phyloP scores from a whole-genome alignment of 2,113 vertebrate species.

The Ginglymostoma cirratum region DNA sequence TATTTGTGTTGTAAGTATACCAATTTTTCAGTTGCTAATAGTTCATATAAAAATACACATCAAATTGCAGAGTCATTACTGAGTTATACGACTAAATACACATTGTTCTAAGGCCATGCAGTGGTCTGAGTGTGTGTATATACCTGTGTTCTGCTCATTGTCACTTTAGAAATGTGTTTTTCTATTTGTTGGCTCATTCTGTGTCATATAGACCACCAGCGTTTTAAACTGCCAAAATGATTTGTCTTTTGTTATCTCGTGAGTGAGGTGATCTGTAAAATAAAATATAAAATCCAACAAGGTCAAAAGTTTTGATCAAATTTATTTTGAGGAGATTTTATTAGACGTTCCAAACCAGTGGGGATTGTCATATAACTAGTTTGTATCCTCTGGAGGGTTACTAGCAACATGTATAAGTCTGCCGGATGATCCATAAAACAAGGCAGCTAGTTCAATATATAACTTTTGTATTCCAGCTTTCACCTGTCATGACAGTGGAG shows the following conservation, averaged over 20 bases:
- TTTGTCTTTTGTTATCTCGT: neutral
- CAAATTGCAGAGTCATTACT: neutral
- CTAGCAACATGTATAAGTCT: neutral
- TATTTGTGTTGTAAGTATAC: neutral
- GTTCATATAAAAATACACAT: neutral
- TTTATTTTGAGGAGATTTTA: neutral
- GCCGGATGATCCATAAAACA: neutral
- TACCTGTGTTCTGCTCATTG: neutral
- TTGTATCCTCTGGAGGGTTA: neutral
- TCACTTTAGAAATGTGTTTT: neutral
- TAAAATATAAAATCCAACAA: neutral
- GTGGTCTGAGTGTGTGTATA: neutral
- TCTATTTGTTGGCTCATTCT: neutral
- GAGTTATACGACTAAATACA: neutral
- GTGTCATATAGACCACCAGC: too few species aligned
- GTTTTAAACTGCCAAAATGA: neutral
- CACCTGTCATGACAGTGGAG: constrained; percentile 84
- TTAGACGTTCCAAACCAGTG: neutral
- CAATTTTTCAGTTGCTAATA: neutral
- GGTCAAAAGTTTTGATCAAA: neutral
- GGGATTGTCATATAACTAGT: neutral
- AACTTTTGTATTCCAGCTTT: constrained; percentile 68
- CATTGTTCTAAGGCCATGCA: neutral
- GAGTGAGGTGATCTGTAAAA: neutral
- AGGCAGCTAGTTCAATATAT: neutral